A percentile compares a stretch with the other conserved stretches of the same genome.
Conservation (phyloP, 2,888 invertebrate species). For the Gonocerus acuteangulatus region DNA sequence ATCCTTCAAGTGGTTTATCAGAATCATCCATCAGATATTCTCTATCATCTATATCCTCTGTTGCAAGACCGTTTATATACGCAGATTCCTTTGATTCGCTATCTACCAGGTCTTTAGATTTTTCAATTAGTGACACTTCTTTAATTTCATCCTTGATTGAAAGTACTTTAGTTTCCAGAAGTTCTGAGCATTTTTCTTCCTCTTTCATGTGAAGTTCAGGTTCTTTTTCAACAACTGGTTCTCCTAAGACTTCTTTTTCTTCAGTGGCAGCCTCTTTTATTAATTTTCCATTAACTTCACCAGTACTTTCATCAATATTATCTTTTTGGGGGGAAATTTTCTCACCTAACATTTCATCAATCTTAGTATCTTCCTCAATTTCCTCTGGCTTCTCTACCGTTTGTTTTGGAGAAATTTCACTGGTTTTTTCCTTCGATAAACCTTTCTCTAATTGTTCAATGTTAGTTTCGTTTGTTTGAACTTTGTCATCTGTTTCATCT, state of each 20-base stretch:
- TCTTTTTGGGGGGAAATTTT: too few relatives aligned
- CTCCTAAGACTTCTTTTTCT: conserved; percentile 8
- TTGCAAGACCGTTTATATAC: not conserved
- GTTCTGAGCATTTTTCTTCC: not conserved
- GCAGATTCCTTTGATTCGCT: not conserved
- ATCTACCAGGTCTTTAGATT: not conserved
- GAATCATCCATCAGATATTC: not conserved
- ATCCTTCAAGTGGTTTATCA: not conserved
- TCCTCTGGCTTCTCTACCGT: not conserved
- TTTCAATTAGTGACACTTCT: not conserved
- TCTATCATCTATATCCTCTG: not conserved
- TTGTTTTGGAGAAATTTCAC: not conserved
- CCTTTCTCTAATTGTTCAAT: not conserved
- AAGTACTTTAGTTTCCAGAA: not conserved
- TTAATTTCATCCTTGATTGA: not conserved
- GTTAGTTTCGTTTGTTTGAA: not conserved
- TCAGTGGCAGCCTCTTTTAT: not conserved
- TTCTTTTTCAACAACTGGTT: conserved; percentile 3
- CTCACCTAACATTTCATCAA: too few relatives aligned
- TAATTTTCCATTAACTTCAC: not conserved
- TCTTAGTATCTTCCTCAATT: conserved; percentile 1
- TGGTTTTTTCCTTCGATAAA: too few relatives aligned
- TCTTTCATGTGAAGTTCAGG: conserved; percentile 13
- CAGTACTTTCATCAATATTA: not conserved
- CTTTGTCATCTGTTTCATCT: not conserved